phyloP scores from a whole-genome alignment of 2,797 vertebrate genomes.

The Scarus forsteni region DNA sequence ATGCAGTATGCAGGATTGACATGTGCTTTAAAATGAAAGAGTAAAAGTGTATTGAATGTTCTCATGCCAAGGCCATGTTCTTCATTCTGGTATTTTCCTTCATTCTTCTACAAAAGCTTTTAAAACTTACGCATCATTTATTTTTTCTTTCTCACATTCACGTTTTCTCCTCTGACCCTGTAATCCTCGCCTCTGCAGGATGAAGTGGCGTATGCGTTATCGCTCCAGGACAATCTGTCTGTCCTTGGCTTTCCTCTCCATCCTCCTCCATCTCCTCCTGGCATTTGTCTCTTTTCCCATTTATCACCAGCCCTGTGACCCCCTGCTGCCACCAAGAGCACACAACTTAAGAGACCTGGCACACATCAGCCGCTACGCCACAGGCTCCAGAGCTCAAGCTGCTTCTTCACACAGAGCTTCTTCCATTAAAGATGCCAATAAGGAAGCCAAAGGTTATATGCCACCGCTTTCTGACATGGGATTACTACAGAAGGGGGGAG shows the following conservation, averaged over 20 bases:
- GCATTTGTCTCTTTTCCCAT: slow-evolving; percentile 56
- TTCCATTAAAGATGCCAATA: slow-evolving; percentile 32
- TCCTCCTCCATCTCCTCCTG: slow-evolving; percentile 78
- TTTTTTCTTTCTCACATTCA: neutral
- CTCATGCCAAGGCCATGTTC: neutral
- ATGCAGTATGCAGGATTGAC: neutral
- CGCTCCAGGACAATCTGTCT: slow-evolving; percentile 75
- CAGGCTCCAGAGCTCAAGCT: neutral
- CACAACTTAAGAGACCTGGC: slow-evolving; percentile 67
- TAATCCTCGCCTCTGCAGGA: slow-evolving; percentile 40
- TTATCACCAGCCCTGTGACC: slow-evolving; percentile 50
- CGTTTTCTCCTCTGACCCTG: slow-evolving; percentile 12
- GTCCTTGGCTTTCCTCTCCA: slow-evolving; percentile 66
- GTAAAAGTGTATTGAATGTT: neutral
- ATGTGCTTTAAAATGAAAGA: too few species aligned
- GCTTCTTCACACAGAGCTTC: neutral
- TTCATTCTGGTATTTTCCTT: neutral
- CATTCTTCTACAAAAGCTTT: neutral
- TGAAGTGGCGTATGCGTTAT: slow-evolving; percentile 64
- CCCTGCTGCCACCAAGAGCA: slow-evolving; percentile 21
- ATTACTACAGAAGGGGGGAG: neutral
- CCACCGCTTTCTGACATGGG: neutral
- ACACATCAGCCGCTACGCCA: slow-evolving; percentile 51
- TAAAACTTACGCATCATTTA: neutral
- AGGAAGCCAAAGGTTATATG: slow-evolving; percentile 13